These are phyloP conservation scores for Cactoblastis cactorum DNA, from an alignment of 2,888 invertebrate species.

Conservation along the genomic window DNA sequence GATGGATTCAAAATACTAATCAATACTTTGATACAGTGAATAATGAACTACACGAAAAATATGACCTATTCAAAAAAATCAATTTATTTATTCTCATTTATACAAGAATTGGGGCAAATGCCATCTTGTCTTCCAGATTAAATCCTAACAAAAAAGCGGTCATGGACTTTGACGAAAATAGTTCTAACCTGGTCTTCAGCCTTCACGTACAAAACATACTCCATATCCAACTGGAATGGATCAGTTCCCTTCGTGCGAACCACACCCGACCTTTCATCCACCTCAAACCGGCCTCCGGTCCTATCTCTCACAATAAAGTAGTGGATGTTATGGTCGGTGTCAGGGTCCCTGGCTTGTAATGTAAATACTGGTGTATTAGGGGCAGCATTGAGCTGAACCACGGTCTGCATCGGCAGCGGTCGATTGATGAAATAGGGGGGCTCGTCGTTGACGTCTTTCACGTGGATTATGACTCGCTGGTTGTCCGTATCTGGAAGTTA, in stretches of 20 bases:
- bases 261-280: slow-evolving; percentile 94
- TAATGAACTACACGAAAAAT: neutral
- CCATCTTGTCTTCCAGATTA: too few relatives aligned
- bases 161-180: neutral
- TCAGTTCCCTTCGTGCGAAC: slow-evolving; percentile 95
- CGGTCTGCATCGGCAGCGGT: slow-evolving; percentile 97
- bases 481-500: slow-evolving; percentile 91
- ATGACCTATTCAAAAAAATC: too few relatives aligned
- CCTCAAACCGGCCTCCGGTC: slow-evolving; percentile 89
- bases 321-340: slow-evolving; percentile 97
- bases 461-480: slow-evolving; percentile 95
- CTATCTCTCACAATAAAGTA: slow-evolving; percentile 97
- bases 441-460: slow-evolving; percentile 98
- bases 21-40: too few relatives aligned
- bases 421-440: slow-evolving; percentile 98
- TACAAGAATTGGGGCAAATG: neutral
- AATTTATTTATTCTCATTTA: too few relatives aligned
- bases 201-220: slow-evolving; percentile 96
- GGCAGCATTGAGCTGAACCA: slow-evolving; percentile 96
- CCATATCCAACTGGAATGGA: slow-evolving; percentile 96
- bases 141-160: too few relatives aligned
- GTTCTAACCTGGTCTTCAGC: slow-evolving; percentile 90
- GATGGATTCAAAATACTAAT: neutral
- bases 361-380: slow-evolving; percentile 98
- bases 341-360: slow-evolving; percentile 97